Evolutionary conservation across 2,113 vertebrate genomes (phyloP).

Genomic region (Labeo rohita): DNA sequence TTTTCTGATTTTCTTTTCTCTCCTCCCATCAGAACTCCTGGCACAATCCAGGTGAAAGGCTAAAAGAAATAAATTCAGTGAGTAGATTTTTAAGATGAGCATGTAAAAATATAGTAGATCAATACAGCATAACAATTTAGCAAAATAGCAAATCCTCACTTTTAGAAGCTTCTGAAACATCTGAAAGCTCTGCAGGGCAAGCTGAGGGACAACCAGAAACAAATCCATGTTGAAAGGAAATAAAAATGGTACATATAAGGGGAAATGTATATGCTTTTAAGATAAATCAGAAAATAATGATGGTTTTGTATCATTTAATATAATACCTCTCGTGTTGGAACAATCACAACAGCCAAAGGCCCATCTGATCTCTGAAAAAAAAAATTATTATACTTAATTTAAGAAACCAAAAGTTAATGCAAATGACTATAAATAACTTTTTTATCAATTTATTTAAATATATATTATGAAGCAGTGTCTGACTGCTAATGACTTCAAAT

Average conservation of each 20-base stretch:
- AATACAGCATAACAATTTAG: background rate
- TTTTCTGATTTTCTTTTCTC: slow-evolving; percentile 98
- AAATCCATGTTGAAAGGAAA: background rate
- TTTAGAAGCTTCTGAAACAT: slow-evolving; percentile 90
- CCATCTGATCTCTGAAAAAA: slow-evolving; percentile 83
- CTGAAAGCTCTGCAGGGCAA: slow-evolving; percentile 90
- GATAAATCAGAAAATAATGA: background rate
- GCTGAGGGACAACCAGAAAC: slow-evolving; percentile 67
- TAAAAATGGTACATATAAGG: background rate
- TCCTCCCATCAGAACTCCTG: slow-evolving; percentile 97
- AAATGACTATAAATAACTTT: background rate
- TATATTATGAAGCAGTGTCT: background rate
- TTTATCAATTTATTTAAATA: background rate
- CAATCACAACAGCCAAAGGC: slow-evolving; percentile 88
- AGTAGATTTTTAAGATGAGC: too few relatives aligned
- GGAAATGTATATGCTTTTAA: background rate
- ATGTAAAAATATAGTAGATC: background rate
- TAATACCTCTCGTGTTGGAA: slow-evolving; percentile 94
- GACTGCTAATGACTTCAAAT: background rate
- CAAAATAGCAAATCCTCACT: slow-evolving; percentile 67
- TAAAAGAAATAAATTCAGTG: slow-evolving; percentile 55
- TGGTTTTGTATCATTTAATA: background rate
- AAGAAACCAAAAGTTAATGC: background rate
- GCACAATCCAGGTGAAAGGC: slow-evolving; percentile 97
- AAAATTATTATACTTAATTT: background rate